Percentiles rank a stretch among this genome's conserved stretches.
Conservation (phyloP, 2,888 invertebrate genomes). For the Drosophila diplacantha region DNA sequence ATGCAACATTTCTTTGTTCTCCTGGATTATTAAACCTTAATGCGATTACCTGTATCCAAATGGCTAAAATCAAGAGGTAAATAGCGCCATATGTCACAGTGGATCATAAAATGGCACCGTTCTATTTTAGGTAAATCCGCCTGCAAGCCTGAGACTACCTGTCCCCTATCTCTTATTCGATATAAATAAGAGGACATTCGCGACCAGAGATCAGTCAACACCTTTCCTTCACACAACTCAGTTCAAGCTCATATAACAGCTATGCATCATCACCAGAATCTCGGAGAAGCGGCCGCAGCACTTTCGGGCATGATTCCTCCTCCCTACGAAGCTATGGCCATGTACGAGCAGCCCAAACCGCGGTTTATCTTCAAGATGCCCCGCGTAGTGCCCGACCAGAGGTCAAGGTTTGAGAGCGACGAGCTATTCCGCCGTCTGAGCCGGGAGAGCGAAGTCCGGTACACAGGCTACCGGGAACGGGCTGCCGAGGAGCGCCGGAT, state of each 20-base stretch:
- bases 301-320: constrained; percentile 73
- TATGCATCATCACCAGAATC: constrained; percentile 63
- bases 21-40: not conserved
- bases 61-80: not conserved
- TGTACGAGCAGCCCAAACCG: constrained; percentile 93
- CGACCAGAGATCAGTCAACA: constrained; percentile 26
- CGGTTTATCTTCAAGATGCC: constrained; percentile 97
- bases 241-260: not conserved
- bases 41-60: constrained; percentile 14
- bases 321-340: constrained; percentile 93
- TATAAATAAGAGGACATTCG: constrained; percentile 20
- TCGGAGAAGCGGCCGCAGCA: constrained; percentile 80
- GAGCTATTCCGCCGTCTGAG: constrained; percentile 95
- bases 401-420: constrained; percentile 96
- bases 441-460: constrained; percentile 96
- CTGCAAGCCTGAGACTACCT: not conserved
- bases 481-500: constrained; percentile 93
- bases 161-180: not conserved
- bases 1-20: not conserved
- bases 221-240: constrained; percentile 13
- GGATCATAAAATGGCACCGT: constrained; percentile 35
- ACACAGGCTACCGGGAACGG: constrained; percentile 94
- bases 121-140: not conserved
- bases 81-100: not conserved
- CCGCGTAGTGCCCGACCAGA: constrained; percentile 96